phyloP scores from a whole-genome alignment of 2,888 invertebrate genomes.

The Artemia sinica region DNA sequence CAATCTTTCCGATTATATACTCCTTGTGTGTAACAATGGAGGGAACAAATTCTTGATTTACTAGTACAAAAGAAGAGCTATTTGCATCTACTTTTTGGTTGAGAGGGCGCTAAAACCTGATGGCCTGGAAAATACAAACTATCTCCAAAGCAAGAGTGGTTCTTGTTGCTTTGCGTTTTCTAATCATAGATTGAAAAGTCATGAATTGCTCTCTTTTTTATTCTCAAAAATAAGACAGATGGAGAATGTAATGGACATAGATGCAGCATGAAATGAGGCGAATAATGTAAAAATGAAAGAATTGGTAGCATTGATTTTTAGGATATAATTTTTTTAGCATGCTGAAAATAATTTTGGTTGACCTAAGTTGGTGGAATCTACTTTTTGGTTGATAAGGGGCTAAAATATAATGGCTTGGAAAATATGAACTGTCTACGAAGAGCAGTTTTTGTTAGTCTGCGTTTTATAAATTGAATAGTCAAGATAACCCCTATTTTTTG shows the following conservation, averaged over 20 bases:
- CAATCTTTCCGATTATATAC: conserved; percentile 13
- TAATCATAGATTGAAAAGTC: no score
- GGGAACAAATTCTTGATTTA: neutral
- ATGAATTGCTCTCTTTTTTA: no score
- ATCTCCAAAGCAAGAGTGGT: neutral
- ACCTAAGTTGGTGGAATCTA: neutral
- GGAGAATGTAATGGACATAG: no score
- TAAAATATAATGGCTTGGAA: conserved; percentile 7
- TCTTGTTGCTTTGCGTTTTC: neutral
- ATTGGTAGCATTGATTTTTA: no score
- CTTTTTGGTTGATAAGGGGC: conserved; percentile 2
- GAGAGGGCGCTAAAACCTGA: conserved; percentile 14
- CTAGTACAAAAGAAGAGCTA: neutral
- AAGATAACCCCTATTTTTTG: no score
- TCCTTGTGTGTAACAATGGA: conserved; percentile 2
- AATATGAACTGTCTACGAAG: neutral
- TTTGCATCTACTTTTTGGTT: conserved; percentile 11
- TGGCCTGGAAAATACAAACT: conserved; percentile 8
- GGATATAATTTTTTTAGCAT: no score
- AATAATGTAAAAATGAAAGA: no score
- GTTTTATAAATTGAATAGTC: no score
- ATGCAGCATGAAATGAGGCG: no score
- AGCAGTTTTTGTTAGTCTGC: neutral
- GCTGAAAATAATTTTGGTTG: no score
- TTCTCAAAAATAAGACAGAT: no score